phyloP scores from a whole-genome alignment of 2,888 invertebrate species.

The Drosophila prolongata region DNA sequence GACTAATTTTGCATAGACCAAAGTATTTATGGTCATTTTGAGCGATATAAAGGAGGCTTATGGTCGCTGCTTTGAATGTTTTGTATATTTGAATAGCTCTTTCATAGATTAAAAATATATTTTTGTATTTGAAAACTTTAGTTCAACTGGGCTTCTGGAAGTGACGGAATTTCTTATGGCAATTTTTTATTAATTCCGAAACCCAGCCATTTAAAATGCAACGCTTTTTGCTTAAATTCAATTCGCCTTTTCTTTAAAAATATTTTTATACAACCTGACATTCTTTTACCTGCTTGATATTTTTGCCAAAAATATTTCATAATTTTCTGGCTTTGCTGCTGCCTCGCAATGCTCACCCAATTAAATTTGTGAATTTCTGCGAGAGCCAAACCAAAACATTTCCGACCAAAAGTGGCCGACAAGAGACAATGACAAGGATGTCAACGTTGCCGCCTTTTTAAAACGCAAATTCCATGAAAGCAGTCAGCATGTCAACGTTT shows the following conservation, averaged over 20 bases:
- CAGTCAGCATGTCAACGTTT: slow-evolving; percentile 69
- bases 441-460: slow-evolving; percentile 52
- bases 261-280: slow-evolving; percentile 13
- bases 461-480: slow-evolving; percentile 69
- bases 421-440: slow-evolving; percentile 50
- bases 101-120: no score
- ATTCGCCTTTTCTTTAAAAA: neutral
- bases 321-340: slow-evolving; percentile 43
- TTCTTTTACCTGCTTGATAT: slow-evolving; percentile 31
- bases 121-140: no score
- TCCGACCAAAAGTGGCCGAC: slow-evolving; percentile 41
- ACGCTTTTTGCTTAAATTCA: neutral
- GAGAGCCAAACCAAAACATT: slow-evolving; percentile 43
- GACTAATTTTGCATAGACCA: slow-evolving; percentile 33
- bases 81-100: neutral
- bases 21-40: slow-evolving; percentile 4
- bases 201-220: neutral
- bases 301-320: slow-evolving; percentile 60
- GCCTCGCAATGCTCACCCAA: slow-evolving; percentile 47
- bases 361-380: slow-evolving; percentile 64
- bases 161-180: no score
- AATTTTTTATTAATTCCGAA: neutral
- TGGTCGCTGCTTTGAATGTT: no score
- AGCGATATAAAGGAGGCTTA: neutral
- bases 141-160: no score